Evolutionary conservation across 2,113 vertebrate species (phyloP), one percentile per base, ranked within the genome.

Genomic region (Pedetes capensis): DNA sequence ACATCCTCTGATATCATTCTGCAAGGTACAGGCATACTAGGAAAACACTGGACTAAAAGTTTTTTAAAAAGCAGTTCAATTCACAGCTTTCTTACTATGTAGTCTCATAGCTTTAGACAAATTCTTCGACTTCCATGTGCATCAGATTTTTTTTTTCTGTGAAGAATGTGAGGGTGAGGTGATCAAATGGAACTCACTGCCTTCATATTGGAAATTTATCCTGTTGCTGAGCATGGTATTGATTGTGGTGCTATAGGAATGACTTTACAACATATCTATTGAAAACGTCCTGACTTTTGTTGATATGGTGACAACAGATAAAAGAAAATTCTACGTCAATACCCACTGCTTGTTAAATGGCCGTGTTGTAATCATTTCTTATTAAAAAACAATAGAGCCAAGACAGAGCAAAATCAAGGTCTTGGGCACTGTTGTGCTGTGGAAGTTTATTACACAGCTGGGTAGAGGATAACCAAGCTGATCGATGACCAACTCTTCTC

Each of bases 351-450:
- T 80, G 27, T 69, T 72, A 59, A 90, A 39, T 92, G 72, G 34
- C 37, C 23, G 17, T 49, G 37, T 20, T 93, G 44, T 10, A 37
- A 49, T 94, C 27, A 85, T n/a, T 89, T 89, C 81, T 72, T 85
- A 57, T 49, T 85, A 92, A 47, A 78, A 91, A 85, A 80, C 14
- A 84, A 27, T 51, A 6, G 94, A 89, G 18, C 8, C 7, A 47
- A 75, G 14, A n/a, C 34, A 64, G 47, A 69, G 55, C 81, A 96
- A 96, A 91, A 82, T 85, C 29, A 69, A 47, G 51, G 68, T 34
- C 22, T 29, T 39, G 29, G 47, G 3, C 2, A 12, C 16, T 53
- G 8, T 42, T 78, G 6, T 1, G 7, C 20, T 71, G 34, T 66
- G 14, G 27, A 71, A 49, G 3, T 63, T 39, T 87, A 1, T 59